phyloP scores from a whole-genome alignment of 1,140 invertebrate species.

The Argopecten irradians region DNA sequence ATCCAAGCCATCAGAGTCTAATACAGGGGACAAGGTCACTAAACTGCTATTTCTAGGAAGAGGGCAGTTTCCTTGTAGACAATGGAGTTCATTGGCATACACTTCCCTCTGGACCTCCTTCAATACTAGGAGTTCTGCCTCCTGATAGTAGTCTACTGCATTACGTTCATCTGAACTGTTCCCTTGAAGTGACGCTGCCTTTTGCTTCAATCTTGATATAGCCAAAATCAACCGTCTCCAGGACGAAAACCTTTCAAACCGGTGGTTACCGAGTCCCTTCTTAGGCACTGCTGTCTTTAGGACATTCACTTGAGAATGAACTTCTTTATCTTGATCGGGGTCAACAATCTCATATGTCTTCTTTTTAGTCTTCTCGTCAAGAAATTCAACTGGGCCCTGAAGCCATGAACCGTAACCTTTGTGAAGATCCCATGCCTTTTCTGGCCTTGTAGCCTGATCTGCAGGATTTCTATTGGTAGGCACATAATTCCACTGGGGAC shows the following conservation, averaged over 20 bases:
- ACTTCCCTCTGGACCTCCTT: neutral
- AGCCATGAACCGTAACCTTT: no score
- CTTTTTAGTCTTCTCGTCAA: no score
- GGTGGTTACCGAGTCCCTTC: neutral
- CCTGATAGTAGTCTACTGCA: neutral
- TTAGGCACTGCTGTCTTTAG: neutral
- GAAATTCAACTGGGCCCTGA: no score
- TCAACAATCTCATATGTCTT: neutral
- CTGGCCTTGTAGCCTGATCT: constrained; percentile 27
- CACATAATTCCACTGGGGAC: constrained; percentile 41
- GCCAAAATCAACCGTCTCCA: neutral
- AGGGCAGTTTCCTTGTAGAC: neutral
- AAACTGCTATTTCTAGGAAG: neutral
- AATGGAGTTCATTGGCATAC: neutral
- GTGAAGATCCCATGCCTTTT: no score
- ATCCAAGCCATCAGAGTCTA: neutral
- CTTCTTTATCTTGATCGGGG: constrained; percentile 24
- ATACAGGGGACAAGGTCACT: neutral
- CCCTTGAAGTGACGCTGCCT: neutral
- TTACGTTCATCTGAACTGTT: neutral
- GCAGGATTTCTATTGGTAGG: constrained; percentile 36
- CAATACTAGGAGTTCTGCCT: neutral
- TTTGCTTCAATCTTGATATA: neutral
- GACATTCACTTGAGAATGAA: neutral
- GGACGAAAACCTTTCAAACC: constrained; percentile 25